These are phyloP conservation scores for Lampris megalopsis DNA, from an alignment of 2,113 vertebrate genomes.

Conservation along the genomic window DNA sequence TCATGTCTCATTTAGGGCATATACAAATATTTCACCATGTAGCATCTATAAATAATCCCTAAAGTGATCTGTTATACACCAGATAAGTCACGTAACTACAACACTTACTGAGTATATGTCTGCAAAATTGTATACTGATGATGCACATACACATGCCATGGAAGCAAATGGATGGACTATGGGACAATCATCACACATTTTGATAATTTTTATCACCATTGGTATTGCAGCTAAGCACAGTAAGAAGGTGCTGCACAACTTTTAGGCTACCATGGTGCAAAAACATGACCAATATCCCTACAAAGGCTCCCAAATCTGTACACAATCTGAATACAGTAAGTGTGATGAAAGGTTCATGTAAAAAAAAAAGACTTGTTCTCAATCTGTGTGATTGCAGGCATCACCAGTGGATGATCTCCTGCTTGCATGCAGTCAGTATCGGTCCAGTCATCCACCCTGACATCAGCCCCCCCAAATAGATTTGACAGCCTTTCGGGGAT, in stretches of 20 bases:
- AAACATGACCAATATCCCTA: neutral
- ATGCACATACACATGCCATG: neutral
- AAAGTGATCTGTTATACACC: too few species aligned
- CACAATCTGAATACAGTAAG: neutral
- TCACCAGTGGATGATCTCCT: neutral
- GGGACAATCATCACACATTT: neutral
- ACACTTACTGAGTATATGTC: too few species aligned
- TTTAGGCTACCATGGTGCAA: neutral
- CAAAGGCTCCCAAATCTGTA: neutral
- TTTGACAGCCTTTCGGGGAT: neutral
- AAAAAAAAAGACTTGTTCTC: neutral
- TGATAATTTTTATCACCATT: neutral
- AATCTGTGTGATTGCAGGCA: neutral
- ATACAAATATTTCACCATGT: conserved; percentile 15
- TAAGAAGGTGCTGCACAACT: conserved; percentile 15
- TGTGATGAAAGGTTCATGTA: neutral
- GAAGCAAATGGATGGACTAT: conserved; percentile 10
- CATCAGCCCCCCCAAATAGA: too few species aligned
- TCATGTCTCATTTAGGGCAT: conserved; percentile 10
- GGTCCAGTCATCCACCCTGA: neutral
- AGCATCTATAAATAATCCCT: neutral
- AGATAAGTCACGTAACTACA: too few species aligned
- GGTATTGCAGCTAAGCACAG: conserved; percentile 7
- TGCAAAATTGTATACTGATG: too few species aligned
- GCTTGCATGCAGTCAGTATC: neutral